A percentile compares a stretch with the other conserved stretches of the same genome.
These are phyloP conservation scores for Drepana falcataria DNA, from an alignment of 2,888 invertebrate species.

Conservation along the genomic window DNA sequence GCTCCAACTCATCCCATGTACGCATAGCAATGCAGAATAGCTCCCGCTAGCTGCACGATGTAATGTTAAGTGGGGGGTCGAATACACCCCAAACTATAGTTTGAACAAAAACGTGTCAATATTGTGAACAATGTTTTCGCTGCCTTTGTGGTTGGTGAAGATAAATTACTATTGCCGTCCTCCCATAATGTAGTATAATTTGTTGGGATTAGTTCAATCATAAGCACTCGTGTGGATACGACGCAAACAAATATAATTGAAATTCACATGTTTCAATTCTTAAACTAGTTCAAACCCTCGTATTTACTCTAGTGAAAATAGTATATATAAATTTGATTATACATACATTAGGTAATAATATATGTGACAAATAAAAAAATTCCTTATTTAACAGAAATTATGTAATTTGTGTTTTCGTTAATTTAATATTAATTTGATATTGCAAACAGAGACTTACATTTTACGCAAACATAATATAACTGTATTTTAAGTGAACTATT, in stretches of 20 bases:
- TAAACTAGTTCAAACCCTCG: no score
- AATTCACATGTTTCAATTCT: neutral
- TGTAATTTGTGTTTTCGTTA: no score
- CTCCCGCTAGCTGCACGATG: constrained; percentile 50
- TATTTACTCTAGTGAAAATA: no score
- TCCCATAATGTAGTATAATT: constrained; percentile 61
- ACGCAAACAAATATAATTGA: constrained; percentile 2
- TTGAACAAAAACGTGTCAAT: constrained; percentile 73
- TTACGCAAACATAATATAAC: no score
- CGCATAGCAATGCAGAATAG: constrained; percentile 21
- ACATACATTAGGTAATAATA: no score
- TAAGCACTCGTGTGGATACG: constrained; percentile 37
- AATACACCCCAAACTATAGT: constrained; percentile 42
- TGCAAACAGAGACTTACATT: no score
- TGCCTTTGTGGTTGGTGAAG: constrained; percentile 66
- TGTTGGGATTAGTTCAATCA: constrained; percentile 52
- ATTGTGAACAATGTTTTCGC: constrained; percentile 72
- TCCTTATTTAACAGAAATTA: no score
- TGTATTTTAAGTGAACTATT: no score
- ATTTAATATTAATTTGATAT: no score
- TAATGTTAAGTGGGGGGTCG: constrained; percentile 65
- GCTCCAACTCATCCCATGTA: constrained; percentile 8
- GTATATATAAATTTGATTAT: no score
- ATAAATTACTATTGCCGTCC: constrained; percentile 67
- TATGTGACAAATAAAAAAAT: no score